These are phyloP conservation scores for Phytoseiulus persimilis DNA, from an alignment of 2,888 invertebrate species.

Conservation along the genomic window DNA sequence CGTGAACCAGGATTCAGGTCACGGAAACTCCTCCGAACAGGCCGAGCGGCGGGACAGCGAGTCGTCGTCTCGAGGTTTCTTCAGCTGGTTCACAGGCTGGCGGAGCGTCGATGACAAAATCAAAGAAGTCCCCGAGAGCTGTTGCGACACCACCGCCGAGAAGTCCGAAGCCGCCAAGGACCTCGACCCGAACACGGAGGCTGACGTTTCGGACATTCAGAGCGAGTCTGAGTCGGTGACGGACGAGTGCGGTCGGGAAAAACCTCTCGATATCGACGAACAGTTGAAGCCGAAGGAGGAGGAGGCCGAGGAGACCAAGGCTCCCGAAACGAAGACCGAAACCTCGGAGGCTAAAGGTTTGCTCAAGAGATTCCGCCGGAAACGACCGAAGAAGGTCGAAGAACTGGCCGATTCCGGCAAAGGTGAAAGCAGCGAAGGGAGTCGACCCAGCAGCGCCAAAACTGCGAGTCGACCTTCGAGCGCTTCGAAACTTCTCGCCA, in stretches of 20 bases:
- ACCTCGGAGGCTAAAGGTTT: neutral
- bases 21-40: constrained; percentile 16
- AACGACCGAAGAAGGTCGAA: neutral
- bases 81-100: constrained; percentile 32
- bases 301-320: neutral
- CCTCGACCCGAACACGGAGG: constrained; percentile 37
- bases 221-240: constrained; percentile 35
- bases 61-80: constrained; percentile 21
- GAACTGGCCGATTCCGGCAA: constrained; percentile 12
- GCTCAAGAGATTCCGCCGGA: constrained; percentile 27
- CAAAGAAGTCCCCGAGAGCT: constrained; percentile 35
- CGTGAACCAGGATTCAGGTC: constrained; percentile 21
- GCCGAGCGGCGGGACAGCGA: constrained; percentile 24
- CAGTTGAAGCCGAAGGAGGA: constrained; percentile 24
- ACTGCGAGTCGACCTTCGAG: constrained; percentile 23
- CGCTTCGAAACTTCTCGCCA: constrained; percentile 10
- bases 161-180: constrained; percentile 31
- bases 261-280: constrained; percentile 13
- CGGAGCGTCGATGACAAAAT: constrained; percentile 31
- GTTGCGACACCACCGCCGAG: constrained; percentile 33
- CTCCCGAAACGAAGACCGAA: neutral
- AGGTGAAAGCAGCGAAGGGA: constrained; percentile 30
- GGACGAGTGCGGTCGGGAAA: constrained; percentile 34
- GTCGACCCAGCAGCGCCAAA: constrained; percentile 29
- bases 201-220: constrained; percentile 34